phyloP scores from a whole-genome alignment of 2,113 vertebrate genomes.

The Fulica atra region DNA sequence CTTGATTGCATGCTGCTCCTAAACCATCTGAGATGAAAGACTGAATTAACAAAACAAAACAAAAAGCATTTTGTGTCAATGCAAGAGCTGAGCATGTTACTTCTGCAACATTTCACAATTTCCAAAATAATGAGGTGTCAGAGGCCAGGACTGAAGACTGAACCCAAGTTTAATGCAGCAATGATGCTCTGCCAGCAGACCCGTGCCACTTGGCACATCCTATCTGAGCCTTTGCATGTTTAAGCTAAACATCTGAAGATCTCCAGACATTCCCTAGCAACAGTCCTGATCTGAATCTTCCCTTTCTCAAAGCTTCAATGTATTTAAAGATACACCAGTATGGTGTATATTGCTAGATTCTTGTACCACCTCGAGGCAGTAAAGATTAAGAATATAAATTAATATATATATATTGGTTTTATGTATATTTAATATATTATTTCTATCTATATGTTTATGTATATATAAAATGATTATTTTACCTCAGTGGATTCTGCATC shows the following conservation, averaged over 20 bases:
- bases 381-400: not conserved
- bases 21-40: not conserved
- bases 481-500: constrained; percentile 89
- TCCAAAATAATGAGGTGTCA: not conserved
- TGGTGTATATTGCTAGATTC: not conserved
- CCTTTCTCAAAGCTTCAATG: not conserved
- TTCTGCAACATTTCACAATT: not conserved
- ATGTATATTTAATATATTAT: not conserved
- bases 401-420: no score
- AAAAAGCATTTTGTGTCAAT: not conserved
- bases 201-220: not conserved
- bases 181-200: not conserved
- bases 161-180: not conserved
- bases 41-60: not conserved
- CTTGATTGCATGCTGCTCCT: not conserved
- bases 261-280: not conserved
- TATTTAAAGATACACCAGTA: not conserved
- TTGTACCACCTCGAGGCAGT: not conserved
- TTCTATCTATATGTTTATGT: no score
- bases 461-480: constrained; percentile 14
- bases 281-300: not conserved
- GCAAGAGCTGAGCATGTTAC: not conserved
- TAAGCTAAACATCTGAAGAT: not conserved
- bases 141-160: not conserved
- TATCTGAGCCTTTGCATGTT: not conserved